Conservation (phyloP, 92 coral and sea anemone species). For the Actinostola sp. region DNA sequence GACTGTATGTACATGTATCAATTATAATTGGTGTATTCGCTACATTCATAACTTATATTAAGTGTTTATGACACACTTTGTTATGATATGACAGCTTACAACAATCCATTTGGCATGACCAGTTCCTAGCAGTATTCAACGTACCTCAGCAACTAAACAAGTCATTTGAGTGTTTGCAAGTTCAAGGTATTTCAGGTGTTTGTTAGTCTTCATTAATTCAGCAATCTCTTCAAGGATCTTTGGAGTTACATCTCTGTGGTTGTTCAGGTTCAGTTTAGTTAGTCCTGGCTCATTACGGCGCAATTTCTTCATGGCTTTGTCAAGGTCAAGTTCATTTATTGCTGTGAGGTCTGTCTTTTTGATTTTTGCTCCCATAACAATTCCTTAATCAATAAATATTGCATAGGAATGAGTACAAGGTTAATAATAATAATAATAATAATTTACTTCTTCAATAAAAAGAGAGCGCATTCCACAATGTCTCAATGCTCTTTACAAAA, state of each 20-base stretch:
- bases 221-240: conserved; percentile 76
- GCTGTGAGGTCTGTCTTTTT: conserved; percentile 94
- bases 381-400: conserved; percentile 45
- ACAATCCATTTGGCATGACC: too few relatives aligned
- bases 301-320: conserved; percentile 86
- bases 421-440: too few relatives aligned
- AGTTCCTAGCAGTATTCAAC: too few relatives aligned
- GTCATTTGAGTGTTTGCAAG: conserved; percentile 93
- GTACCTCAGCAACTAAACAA: conserved; percentile 80
- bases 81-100: too few relatives aligned
- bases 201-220: conserved; percentile 56
- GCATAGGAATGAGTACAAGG: too few relatives aligned
- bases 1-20: too few relatives aligned
- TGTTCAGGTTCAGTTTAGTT: conserved; percentile 76
- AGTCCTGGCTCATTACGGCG: conserved; percentile 72
- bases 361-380: conserved; percentile 79
- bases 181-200: conserved; percentile 70
- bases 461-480: too few relatives aligned
- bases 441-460: too few relatives aligned
- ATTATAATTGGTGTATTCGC: too few relatives aligned
- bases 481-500: too few relatives aligned
- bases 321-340: conserved; percentile 86
- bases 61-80: too few relatives aligned
- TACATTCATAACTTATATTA: too few relatives aligned
- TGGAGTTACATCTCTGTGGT: conserved; percentile 88